Percentiles rank a stretch among this genome's conserved stretches.
Conservation (phyloP, 1,140 invertebrate species). For the Carposina sasakii region DNA sequence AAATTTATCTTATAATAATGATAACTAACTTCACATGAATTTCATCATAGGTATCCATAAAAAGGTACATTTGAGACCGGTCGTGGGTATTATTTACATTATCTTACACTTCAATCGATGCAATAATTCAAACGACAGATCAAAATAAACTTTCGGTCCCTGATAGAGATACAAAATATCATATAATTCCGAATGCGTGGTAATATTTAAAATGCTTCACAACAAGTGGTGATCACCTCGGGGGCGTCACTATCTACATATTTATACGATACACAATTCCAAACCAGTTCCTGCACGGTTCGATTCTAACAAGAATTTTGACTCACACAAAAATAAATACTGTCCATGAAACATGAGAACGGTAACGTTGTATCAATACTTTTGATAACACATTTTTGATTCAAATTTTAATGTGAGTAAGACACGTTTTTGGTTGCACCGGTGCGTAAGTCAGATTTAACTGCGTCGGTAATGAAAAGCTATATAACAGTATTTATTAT, state of each 20-base stretch:
- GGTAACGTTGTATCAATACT: constrained; percentile 44
- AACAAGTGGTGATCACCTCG: constrained; percentile 48
- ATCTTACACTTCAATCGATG: constrained; percentile 1
- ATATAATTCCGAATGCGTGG: constrained; percentile 27
- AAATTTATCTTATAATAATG: too few relatives aligned
- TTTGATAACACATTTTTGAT: constrained; percentile 38
- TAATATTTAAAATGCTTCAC: constrained; percentile 34
- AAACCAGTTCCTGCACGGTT: constrained; percentile 58
- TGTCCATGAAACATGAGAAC: constrained; percentile 66
- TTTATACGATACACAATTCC: constrained; percentile 60
- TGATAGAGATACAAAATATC: constrained; percentile 36
- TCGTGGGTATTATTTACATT: constrained; percentile 14
- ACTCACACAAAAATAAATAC: constrained; percentile 69
- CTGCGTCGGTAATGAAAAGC: constrained; percentile 50
- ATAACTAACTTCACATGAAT: too few relatives aligned
- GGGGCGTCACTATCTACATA: constrained; percentile 63
- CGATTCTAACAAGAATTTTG: constrained; percentile 68
- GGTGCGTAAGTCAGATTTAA: constrained; percentile 43
- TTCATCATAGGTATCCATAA: too few relatives aligned
- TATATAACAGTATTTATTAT: constrained; percentile 66
- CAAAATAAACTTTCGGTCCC: constrained; percentile 23
- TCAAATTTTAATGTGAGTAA: constrained; percentile 37
- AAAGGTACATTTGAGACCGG: too few relatives aligned
- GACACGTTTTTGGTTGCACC: constrained; percentile 42
- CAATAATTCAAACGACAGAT: constrained; percentile 11